Evolutionary conservation across 2,888 invertebrate species (phyloP), one percentile per base, ranked within the genome.

Genomic region (Patella depressa): DNA sequence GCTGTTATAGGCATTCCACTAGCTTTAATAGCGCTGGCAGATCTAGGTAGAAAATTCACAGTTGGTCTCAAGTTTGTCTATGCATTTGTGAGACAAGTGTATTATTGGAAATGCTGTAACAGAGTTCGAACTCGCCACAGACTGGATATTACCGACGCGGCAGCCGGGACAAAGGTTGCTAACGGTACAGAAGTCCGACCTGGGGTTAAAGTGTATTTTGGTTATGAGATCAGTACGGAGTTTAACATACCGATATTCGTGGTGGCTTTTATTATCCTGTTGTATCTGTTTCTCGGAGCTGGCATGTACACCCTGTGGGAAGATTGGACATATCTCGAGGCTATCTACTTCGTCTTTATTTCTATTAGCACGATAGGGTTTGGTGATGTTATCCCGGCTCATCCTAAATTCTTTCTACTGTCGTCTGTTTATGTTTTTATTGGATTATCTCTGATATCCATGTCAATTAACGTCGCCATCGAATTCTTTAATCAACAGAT

Each of bases 321-420:
- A 82, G 96, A 90, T 29, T 99, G 98, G 98, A 93, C 94, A 17
- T 96, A 97, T 91, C 95, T 98, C 87, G 96, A 97, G 79, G 95
- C 98, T 0, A 97, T 99, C 91, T 99, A 99, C 92, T 99, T 98
- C 91, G 96, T 98, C 5, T 98, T 98, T 90, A 96, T 98, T 86
- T 97, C 98, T 0, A 96, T 98, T 94, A 96, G 97, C 1, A 99
- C 98, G 0, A 98, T 99, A 78, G 98, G 98, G n/a, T 96, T 98
- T 86, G 98, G 98, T 3, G 98, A 98, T 92, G 94, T 95, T 81
- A 96, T 97, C 0, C 98, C 98, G 1, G 92, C 94, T 90, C 96
- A 97, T 92, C 97, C 97, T 0, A 94, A 95, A 91, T 95, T 94
- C 87, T 96, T 98, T 95, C 96, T 98, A 93, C 94, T 95, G 77